Conservation (phyloP, 2,797 vertebrate species). For the Pangasius macronema region DNA sequence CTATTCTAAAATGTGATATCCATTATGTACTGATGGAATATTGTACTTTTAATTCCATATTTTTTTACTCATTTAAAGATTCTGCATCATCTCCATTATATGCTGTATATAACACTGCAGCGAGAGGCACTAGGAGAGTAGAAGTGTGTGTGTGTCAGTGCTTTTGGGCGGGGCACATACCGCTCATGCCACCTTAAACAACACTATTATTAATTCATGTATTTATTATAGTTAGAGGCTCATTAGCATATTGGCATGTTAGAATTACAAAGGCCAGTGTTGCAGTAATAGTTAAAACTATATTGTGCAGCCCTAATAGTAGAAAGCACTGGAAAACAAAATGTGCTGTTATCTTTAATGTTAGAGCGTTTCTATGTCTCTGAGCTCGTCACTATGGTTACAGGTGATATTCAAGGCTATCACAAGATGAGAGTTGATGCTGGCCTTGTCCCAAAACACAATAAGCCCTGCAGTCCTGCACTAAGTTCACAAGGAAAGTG, state of each 20-base stretch:
- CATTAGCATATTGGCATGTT: background rate
- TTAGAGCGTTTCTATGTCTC: background rate
- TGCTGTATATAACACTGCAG: background rate
- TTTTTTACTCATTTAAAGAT: background rate
- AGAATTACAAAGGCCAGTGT: background rate
- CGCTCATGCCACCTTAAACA: background rate
- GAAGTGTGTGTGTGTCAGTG: background rate
- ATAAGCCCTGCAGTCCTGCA: background rate
- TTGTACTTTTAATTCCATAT: background rate
- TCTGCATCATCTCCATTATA: background rate
- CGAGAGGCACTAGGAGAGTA: background rate
- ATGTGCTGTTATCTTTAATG: background rate
- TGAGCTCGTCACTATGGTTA: conserved; percentile 19
- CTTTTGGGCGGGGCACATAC: background rate
- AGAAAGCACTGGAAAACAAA: background rate
- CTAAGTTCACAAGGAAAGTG: background rate
- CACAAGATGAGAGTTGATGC: background rate
- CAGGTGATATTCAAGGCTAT: conserved; percentile 32
- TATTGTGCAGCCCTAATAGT: background rate
- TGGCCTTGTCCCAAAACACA: conserved; percentile 14
- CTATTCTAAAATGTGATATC: background rate
- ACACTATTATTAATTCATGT: background rate
- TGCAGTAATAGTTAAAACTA: background rate
- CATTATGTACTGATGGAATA: background rate
- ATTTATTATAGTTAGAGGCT: background rate